phyloP scores from a whole-genome alignment of 2,888 invertebrate species.

The Pseudeuparius sepicola region DNA sequence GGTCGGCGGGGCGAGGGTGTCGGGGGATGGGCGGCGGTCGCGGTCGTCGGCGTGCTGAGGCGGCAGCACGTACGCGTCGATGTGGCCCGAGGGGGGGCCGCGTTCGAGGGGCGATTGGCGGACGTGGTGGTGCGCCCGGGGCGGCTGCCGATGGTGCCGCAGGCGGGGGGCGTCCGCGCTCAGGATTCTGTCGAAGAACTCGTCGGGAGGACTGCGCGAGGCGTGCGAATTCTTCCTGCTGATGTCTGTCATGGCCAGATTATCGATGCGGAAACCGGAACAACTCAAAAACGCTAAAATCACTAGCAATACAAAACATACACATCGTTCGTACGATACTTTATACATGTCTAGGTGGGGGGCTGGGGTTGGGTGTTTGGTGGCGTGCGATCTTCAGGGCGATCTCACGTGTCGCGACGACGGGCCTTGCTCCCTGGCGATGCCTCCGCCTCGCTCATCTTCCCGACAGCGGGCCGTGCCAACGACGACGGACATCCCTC shows the following conservation, averaged over 20 bases:
- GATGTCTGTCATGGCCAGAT: slow-evolving; percentile 31
- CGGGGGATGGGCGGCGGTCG: slow-evolving; percentile 15
- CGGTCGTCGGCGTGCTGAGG: slow-evolving; percentile 12
- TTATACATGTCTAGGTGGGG: slow-evolving; percentile 40
- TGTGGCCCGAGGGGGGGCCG: slow-evolving; percentile 19
- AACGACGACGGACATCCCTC: slow-evolving; percentile 23
- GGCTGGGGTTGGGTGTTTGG: too few species aligned
- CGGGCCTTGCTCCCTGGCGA: slow-evolving; percentile 29
- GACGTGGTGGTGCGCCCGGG: slow-evolving; percentile 25
- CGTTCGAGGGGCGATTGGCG: slow-evolving; percentile 17
- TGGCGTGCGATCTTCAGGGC: too few species aligned
- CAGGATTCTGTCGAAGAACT: slow-evolving; percentile 24
- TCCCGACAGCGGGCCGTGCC: slow-evolving; percentile 28
- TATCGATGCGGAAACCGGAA: slow-evolving; percentile 41
- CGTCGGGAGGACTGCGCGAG: slow-evolving; percentile 17
- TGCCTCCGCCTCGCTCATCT: slow-evolving; percentile 36
- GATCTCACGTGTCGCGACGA: too few species aligned
- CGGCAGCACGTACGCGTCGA: slow-evolving; percentile 23
- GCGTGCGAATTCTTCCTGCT: slow-evolving; percentile 11
- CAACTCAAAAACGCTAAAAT: slow-evolving; percentile 39
- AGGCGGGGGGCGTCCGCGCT: slow-evolving; percentile 24
- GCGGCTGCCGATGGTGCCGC: slow-evolving; percentile 28
- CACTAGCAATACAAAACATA: slow-evolving; percentile 40
- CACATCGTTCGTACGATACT: slow-evolving; percentile 40
- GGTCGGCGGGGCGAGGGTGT: slow-evolving; percentile 13